These are phyloP conservation scores for Pachycephus smyrnensis DNA, from an alignment of 2,888 invertebrate genomes.

Conservation along the genomic window DNA sequence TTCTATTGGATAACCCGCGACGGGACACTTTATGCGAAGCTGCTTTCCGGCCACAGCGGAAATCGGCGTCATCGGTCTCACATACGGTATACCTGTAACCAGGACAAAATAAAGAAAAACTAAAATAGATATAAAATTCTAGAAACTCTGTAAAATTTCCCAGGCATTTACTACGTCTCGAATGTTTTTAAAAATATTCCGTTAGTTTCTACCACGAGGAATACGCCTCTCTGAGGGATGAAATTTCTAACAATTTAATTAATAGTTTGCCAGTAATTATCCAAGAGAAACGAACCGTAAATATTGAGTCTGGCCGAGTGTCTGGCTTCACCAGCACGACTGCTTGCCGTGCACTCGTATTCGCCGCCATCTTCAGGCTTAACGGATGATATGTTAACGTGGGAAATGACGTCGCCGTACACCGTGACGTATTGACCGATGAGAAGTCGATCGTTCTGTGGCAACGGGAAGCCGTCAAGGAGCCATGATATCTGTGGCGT, in stretches of 20 bases:
- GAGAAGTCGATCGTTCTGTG: conserved; percentile 69
- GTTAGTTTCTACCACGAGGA: not conserved
- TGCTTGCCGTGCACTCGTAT: conserved; percentile 70
- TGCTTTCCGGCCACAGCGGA: conserved; percentile 68
- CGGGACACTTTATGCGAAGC: conserved; percentile 69
- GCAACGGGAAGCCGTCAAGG: conserved; percentile 66
- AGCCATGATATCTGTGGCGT: conserved; percentile 70
- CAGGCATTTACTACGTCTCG: not conserved
- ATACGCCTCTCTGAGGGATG: not conserved
- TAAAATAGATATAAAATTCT: conserved; percentile 10
- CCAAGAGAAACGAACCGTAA: conserved; percentile 67
- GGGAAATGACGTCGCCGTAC: conserved; percentile 69
- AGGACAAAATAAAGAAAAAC: conserved; percentile 15
- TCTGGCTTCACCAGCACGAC: conserved; percentile 67
- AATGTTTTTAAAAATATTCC: not conserved
- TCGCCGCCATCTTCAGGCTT: conserved; percentile 70
- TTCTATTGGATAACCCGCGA: conserved; percentile 70
- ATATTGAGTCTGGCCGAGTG: conserved; percentile 71
- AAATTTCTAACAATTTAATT: not conserved
- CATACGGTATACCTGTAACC: conserved; percentile 64
- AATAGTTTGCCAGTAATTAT: not conserved
- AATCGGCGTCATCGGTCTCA: conserved; percentile 64
- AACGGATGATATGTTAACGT: conserved; percentile 68
- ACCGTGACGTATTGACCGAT: conserved; percentile 69
- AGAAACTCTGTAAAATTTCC: not conserved